Conservation (phyloP, 2,888 invertebrate genomes). For the Xestia xanthographa region DNA sequence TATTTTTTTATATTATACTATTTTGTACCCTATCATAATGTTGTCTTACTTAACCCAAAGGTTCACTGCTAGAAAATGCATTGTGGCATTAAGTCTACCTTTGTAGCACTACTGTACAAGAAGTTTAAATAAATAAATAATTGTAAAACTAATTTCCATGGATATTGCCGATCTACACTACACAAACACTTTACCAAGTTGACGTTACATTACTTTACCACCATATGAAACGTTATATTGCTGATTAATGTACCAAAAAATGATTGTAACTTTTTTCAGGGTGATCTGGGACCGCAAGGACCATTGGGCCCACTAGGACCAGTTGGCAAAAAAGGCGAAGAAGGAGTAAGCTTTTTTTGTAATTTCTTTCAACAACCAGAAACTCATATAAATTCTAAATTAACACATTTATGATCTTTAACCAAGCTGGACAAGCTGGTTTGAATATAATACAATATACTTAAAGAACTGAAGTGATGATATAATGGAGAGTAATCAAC, state of each 20-base stretch:
- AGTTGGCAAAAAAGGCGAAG: constrained; percentile 33
- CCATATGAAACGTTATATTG: not conserved
- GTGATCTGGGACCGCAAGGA: constrained; percentile 64
- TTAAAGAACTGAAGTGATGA: not conserved
- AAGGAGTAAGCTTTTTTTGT: constrained; percentile 59
- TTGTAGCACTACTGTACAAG: no score
- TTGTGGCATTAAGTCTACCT: no score
- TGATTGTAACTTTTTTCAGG: constrained; percentile 39
- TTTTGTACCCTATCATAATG: no score
- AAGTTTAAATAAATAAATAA: no score
- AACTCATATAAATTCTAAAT: not conserved
- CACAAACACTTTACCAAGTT: not conserved
- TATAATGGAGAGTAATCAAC: not conserved
- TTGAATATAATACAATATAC: not conserved
- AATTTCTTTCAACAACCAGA: not conserved
- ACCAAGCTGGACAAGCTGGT: not conserved
- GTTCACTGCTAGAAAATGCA: no score
- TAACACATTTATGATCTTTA: not conserved
- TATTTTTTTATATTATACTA: no score
- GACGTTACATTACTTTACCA: not conserved
- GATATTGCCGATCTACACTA: not conserved
- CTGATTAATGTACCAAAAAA: not conserved
- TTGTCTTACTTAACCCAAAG: no score
- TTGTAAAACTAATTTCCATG: not conserved
- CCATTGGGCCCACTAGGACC: constrained; percentile 32